A percentile compares a stretch with the other conserved stretches of the same genome.
phyloP scores from a whole-genome alignment of 1,140 invertebrate species.

The Microplitis demolitor region DNA sequence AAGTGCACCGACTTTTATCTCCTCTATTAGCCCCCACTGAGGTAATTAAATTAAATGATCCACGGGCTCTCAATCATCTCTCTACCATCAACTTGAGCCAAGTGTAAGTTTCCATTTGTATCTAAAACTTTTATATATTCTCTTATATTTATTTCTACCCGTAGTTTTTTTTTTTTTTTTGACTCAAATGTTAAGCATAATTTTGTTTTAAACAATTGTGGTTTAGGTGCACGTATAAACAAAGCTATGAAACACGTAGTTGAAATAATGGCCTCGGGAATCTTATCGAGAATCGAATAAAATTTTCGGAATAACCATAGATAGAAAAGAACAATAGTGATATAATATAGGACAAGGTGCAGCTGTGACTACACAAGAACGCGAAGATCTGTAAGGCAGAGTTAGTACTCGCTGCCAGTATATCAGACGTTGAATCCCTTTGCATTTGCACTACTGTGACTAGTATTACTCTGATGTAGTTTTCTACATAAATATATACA shows the following conservation, averaged over 20 bases:
- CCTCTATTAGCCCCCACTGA: constrained; percentile 55
- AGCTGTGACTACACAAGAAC: constrained; percentile 17
- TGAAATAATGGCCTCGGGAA: constrained; percentile 11
- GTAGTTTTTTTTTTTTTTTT: background rate
- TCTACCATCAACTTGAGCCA: constrained; percentile 37
- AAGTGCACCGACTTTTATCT: constrained; percentile 53
- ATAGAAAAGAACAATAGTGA: background rate
- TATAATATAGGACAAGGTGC: background rate
- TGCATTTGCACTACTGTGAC: background rate
- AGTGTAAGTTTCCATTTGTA: constrained; percentile 32
- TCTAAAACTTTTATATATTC: constrained; percentile 35
- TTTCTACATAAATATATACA: constrained; percentile 2
- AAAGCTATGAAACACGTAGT: background rate
- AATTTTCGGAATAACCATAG: background rate
- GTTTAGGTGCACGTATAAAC: background rate
- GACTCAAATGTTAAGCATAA: background rate
- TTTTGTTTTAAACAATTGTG: too few relatives aligned
- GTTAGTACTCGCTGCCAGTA: constrained; percentile 33
- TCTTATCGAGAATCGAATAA: constrained; percentile 25
- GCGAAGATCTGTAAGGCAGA: constrained; percentile 13
- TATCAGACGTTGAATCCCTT: constrained; percentile 26
- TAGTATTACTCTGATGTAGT: constrained; percentile 18
- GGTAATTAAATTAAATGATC: constrained; percentile 62
- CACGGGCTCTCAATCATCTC: constrained; percentile 55
- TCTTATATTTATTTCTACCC: background rate